phyloP scores from a whole-genome alignment of 2,797 vertebrate genomes.

The Sebastes minor region DNA sequence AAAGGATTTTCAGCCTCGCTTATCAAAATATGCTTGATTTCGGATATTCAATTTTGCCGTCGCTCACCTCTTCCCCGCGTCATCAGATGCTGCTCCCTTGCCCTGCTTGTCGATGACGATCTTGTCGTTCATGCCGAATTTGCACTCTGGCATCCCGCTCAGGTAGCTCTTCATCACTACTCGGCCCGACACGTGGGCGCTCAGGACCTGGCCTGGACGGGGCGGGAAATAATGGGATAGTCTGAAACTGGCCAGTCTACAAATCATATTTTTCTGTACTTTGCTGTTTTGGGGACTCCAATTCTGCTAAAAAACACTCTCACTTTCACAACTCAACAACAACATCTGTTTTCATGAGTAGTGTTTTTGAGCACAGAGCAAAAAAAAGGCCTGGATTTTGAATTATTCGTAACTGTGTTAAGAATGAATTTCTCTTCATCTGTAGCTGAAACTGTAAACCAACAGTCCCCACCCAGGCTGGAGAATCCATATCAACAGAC shows the following conservation, averaged over 20 bases:
- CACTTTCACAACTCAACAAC: not conserved
- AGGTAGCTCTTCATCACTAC: constrained; percentile 99
- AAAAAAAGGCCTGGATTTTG: not conserved
- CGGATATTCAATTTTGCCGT: not conserved
- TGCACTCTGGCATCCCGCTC: constrained; percentile 99
- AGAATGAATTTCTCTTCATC: not conserved
- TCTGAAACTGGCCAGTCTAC: not conserved
- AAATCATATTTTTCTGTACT: not conserved
- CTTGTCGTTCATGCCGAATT: constrained; percentile 99
- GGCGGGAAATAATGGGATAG: not conserved
- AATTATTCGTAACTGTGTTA: not conserved
- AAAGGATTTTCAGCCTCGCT: not conserved
- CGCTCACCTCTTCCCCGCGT: constrained; percentile 95
- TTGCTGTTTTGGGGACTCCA: not conserved
- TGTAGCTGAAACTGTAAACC: not conserved
- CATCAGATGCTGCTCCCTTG: constrained; percentile 94
- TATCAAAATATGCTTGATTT: not conserved
- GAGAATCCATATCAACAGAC: constrained; percentile 65
- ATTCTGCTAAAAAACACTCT: not conserved
- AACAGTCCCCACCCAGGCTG: not conserved
- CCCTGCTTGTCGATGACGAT: constrained; percentile 99
- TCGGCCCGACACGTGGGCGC: constrained; percentile 96
- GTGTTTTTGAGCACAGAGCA: no score
- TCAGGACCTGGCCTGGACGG: constrained; percentile 93
- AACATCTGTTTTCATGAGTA: not conserved